Evolutionary conservation across 2,113 vertebrate species (phyloP), one percentile per base, ranked within the genome.

Genomic region (Marmota monax): DNA sequence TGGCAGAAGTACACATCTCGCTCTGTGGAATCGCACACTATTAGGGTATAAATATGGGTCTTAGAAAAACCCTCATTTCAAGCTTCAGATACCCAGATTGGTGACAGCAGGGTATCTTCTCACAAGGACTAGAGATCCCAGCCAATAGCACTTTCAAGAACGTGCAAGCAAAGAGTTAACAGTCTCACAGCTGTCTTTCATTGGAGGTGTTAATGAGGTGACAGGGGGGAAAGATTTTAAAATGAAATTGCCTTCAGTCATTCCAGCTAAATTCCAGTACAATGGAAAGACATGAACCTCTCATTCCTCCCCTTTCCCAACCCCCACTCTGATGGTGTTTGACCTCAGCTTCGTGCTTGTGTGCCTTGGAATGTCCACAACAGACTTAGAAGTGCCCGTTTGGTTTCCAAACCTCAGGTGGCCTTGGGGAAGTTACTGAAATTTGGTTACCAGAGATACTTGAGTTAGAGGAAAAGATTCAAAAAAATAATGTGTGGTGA

Each of bases 191-290:
- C 97, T 98, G 97, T 93, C 97, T 97, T 96, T 97, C 97, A 95
- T 87, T 95, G 97, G 96, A 98, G 96, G 97, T 97, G 97, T 97
- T 98, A 98, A 98, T 98, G 97, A 98, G 97, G 97, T 98, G 97
- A 97, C 95, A 85, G 97, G 96, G 97, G 97, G 88, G 95, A 91
- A 86, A 79, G 95, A 97, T 97, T 97, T 97, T 97, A 88, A 97
- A 97, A 95, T 95, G 83, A 97, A 98, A 98, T 95, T 94, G 92
- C 80, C 80, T 97, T 97, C 95, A 90, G 90, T 97, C 61, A 80
- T 95, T 95, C 95, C 92, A 88, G 95, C 93, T 97, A 97, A 96
- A 97, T 97, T 97, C 97, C 97, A 94, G 94, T 86, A 96, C 96
- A 97, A 96, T 96, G 67, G 92, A 65, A 96, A 97, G 89, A 85